Base-by-base conservation (phyloP, 1,140 invertebrate genomes). In the Campodea augens region DNA sequence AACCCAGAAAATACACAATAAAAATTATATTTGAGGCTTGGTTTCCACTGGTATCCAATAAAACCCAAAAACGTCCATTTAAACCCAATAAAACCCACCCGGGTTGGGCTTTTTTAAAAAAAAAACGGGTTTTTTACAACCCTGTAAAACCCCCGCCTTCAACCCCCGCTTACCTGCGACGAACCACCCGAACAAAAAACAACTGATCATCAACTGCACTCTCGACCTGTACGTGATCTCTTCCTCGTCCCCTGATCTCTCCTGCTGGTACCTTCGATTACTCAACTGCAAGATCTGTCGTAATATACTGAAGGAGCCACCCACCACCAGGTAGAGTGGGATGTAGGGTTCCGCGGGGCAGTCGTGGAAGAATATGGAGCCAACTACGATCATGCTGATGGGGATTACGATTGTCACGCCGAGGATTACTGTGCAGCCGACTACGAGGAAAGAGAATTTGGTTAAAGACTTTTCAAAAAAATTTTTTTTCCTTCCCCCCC, bases 281-380 rank as follows among this genome's bases (percentile, higher is more conserved):
- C 64, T 65, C n/a, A 75, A 59, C 55, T 72, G 67, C 22, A 74
- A 54, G 5, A 76, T 50, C 54, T 75, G 74, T 51, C 75, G 75
- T 22, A 75, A 53, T 38, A 74, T 62, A 4, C 73, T 73, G 54
- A 78, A 72, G 5, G 59, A 57, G 20, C 75, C 75, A 51, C 72
- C 74, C 47, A 80, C 74, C 49, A 78, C 57, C 50, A 79, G 64
- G 59, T 77, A 80, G 21, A 78, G 68, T 4, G 77, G 76, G 58
- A 80, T 78, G 53, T 74, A 74, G 56, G 69, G 66, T 51, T 76
- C 72, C 52, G 72, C 69, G 7, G 70, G 72, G 57, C 77, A 79
- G 29, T 77, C 69, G 51, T 77, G 56, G 39, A 77, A 57, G 57
- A 77, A 75, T 12, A 74, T 57, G 7, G 70, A 65, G 25, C 75